Base-by-base conservation (phyloP, 2,113 vertebrate genomes). In the Epinephelus cyanopodus region DNA sequence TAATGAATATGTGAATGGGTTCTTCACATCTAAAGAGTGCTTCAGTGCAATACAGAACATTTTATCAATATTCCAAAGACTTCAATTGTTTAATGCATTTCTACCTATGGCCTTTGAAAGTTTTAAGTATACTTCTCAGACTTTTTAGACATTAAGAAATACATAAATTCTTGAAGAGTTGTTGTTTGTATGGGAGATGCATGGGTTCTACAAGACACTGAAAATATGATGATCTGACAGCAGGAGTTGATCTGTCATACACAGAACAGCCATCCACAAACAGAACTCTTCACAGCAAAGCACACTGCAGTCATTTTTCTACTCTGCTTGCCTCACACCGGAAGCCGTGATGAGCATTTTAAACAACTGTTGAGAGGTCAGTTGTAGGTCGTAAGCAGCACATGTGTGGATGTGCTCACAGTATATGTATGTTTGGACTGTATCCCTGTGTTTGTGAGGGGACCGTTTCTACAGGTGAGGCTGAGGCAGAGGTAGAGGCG, bases 131-230 rank as follows among this genome's bases (percentile, higher is more conserved):
- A 29, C 13, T 57, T 47, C 18, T 25, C 2, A 9, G 17, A 48
- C 25, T 17, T 60, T 63, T 57, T 18, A n/a, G 45, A 61, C 69
- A 63, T 63, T 27, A 57, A n/a, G 50, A 48, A 23, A 71, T 5
- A 37, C 23, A 67, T 6, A 4, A 14, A 33, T 57, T 52, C 19
- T 45, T 29, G 21, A 53, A 19, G 63, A 56, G 8, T 50, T 50
- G 77, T 13, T 69, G 7, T 50, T 23, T 4, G 9, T 76, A 37
- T 75, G 17, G 18, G 45, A 80, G 60, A 85, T 54, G 57, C 50
- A 63, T 42, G 23, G 45, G 45, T 63, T 89, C 85, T 79, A 83
- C 85, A 83, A 86, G 83, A 88, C 79, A 88, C 86, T 89, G 87
- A 90, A 88, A 85, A 85, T 71, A 89, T 83, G 82, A 88, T 73